Percentiles rank a stretch among this genome's conserved stretches.
phyloP scores from a whole-genome alignment of 64 coral and sea anemone genomes.

The Stichodactyla helianthus region DNA sequence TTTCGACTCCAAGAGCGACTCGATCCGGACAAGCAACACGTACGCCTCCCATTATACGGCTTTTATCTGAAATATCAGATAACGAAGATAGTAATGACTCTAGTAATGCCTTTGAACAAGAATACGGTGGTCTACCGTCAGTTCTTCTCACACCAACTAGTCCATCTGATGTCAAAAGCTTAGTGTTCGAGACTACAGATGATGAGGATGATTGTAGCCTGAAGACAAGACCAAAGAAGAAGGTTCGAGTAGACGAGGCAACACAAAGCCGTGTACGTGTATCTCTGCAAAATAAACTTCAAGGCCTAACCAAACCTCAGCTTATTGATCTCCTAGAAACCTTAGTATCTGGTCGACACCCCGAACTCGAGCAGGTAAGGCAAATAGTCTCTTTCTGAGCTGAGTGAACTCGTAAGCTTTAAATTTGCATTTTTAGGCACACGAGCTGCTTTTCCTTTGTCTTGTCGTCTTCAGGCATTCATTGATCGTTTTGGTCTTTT shows the following conservation, averaged over 20 bases:
- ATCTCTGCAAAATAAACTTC: slow-evolving; percentile 27
- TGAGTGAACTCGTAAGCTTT: background rate
- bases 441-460: background rate
- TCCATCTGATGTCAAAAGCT: background rate
- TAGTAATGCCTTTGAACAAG: background rate
- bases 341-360: slow-evolving; percentile 44
- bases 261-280: background rate
- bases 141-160: slow-evolving; percentile 22
- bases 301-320: slow-evolving; percentile 60
- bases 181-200: background rate
- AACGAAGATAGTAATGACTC: slow-evolving; percentile 1
- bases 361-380: slow-evolving; percentile 65
- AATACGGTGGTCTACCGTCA: background rate
- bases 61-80: background rate
- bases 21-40: slow-evolving; percentile 32
- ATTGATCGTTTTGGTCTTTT: background rate
- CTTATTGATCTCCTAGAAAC: slow-evolving; percentile 50
- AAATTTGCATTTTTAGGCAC: background rate
- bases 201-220: background rate
- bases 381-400: background rate
- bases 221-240: slow-evolving; percentile 28
- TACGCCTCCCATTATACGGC: background rate
- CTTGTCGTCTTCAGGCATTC: background rate
- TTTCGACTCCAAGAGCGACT: slow-evolving; percentile 17
- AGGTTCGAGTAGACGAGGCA: slow-evolving; percentile 35